These are phyloP conservation scores for Acanthococcus lagerstroemiae DNA, from an alignment of 2,888 invertebrate genomes.

Conservation along the genomic window DNA sequence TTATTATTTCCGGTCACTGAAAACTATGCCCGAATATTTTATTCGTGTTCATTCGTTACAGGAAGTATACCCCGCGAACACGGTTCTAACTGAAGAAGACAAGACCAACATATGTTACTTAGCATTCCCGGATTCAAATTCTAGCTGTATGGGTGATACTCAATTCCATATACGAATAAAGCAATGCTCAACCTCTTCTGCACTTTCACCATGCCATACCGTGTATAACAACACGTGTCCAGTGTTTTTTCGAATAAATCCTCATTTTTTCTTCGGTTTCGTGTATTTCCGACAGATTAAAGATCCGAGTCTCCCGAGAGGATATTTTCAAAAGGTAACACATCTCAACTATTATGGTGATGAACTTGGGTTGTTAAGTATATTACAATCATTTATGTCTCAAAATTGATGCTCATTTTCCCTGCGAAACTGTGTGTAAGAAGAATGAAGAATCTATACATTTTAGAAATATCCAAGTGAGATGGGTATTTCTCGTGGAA, in stretches of 20 bases:
- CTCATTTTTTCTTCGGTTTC: conserved; percentile 88
- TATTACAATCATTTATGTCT: background rate
- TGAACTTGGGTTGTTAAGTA: too few relatives aligned
- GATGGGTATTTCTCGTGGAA: too few relatives aligned
- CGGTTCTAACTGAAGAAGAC: conserved; percentile 70
- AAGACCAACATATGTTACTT: conserved; percentile 91
- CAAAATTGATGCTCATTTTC: too few relatives aligned
- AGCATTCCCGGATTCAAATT: conserved; percentile 98
- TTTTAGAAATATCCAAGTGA: too few relatives aligned
- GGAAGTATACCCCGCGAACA: conserved; percentile 72
- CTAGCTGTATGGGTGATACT: conserved; percentile 97
- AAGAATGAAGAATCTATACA: too few relatives aligned
- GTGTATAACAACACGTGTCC: conserved; percentile 69
- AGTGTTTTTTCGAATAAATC: conserved; percentile 65
- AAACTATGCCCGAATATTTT: background rate
- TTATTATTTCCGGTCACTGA: conserved; percentile 1
- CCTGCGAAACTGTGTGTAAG: too few relatives aligned
- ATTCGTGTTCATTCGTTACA: too few relatives aligned
- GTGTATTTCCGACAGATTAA: conserved; percentile 97
- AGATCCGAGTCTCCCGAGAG: conserved; percentile 79
- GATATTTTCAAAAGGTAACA: conserved; percentile 91
- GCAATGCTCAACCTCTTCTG: conserved; percentile 45
- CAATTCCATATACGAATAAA: conserved; percentile 90
- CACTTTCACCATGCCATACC: conserved; percentile 33
- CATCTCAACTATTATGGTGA: too few relatives aligned